Evolutionary conservation across 2,113 vertebrate species (phyloP).

Genomic region (Helogale parvula): DNA sequence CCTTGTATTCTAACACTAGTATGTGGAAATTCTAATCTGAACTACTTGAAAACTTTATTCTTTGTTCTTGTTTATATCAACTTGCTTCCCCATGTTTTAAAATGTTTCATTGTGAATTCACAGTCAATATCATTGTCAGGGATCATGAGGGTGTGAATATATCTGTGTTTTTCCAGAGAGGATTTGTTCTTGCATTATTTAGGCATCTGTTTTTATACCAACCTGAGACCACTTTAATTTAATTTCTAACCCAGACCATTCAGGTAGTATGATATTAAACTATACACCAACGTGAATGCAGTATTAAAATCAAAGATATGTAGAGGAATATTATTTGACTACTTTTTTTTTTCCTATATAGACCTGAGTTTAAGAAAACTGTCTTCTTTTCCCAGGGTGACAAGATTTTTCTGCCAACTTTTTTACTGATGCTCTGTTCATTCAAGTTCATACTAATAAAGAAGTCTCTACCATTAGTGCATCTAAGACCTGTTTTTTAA

Average conservation of each 20-base stretch:
- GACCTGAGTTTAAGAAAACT: background rate
- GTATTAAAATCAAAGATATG: background rate
- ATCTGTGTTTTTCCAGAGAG: background rate
- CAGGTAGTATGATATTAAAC: background rate
- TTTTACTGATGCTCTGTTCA: background rate
- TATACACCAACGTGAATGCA: background rate
- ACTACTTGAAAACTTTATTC: background rate
- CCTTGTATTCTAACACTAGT: background rate
- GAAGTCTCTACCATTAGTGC: background rate
- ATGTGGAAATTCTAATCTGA: background rate
- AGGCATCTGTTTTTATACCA: background rate
- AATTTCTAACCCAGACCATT: background rate
- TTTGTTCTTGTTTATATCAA: background rate
- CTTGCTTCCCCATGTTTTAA: background rate
- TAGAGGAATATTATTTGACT: background rate
- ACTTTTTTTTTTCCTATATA: background rate
- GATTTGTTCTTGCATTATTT: background rate
- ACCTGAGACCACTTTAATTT: background rate
- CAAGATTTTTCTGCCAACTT: background rate
- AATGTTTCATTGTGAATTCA: background rate
- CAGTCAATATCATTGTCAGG: background rate
- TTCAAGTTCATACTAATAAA: background rate
- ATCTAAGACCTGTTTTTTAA: background rate
- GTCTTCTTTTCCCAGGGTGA: background rate
- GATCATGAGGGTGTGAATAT: background rate